A percentile compares a stretch with the other conserved stretches of the same genome.
phyloP scores from a whole-genome alignment of 1,140 invertebrate genomes.

The Acromyrmex heyeri region DNA sequence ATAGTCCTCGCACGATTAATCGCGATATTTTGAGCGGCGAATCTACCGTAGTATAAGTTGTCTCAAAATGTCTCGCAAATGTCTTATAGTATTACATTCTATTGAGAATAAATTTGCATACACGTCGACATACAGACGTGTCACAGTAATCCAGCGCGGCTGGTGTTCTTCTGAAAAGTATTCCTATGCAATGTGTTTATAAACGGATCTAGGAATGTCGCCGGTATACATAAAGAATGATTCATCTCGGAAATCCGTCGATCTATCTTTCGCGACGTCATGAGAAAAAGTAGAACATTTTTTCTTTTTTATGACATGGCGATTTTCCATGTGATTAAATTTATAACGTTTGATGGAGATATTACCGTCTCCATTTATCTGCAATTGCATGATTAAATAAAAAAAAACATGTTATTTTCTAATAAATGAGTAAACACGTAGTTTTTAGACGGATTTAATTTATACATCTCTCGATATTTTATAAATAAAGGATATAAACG shows the following conservation, averaged over 20 bases:
- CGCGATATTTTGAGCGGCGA: slow-evolving; percentile 42
- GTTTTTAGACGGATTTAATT: neutral
- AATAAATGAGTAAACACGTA: neutral
- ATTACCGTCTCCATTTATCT: neutral
- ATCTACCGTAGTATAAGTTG: neutral
- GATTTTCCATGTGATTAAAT: slow-evolving; percentile 4
- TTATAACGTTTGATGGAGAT: neutral
- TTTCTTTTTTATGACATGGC: neutral
- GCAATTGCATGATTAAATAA: slow-evolving; percentile 3
- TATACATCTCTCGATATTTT: neutral
- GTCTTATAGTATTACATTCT: slow-evolving; percentile 39
- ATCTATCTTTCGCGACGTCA: neutral
- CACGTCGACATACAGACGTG: neutral
- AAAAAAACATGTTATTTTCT: neutral
- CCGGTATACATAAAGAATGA: neutral
- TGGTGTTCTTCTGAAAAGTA: neutral
- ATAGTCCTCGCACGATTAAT: slow-evolving; percentile 44
- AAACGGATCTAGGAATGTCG: slow-evolving; percentile 33
- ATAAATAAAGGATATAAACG: slow-evolving; percentile 2
- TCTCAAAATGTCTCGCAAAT: slow-evolving; percentile 20
- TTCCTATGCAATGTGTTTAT: slow-evolving; percentile 1
- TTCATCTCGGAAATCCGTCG: slow-evolving; percentile 19
- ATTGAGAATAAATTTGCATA: slow-evolving; percentile 29
- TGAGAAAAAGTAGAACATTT: neutral
- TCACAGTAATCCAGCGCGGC: slow-evolving; percentile 32